Conservation (phyloP, 2,888 invertebrate genomes). For the Drosophila dives region DNA sequence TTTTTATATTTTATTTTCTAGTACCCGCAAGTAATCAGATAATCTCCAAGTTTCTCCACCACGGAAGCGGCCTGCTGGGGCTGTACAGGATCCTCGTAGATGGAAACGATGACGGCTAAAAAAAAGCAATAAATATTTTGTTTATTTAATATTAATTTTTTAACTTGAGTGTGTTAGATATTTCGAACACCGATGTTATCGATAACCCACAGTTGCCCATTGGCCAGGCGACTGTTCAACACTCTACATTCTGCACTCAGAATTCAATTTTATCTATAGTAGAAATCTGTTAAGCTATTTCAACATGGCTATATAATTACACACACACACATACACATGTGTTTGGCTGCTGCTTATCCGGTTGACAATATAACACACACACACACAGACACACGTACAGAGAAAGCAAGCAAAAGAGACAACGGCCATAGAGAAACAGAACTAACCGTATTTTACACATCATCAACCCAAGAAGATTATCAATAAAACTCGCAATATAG, state of each 20-base stretch:
- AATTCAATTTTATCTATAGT: conserved; percentile 30
- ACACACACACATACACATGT: conserved; percentile 20
- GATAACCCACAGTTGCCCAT: background rate
- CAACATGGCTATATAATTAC: conserved; percentile 26
- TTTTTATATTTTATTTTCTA: conserved; percentile 87
- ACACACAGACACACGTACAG: conserved; percentile 37
- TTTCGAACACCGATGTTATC: background rate
- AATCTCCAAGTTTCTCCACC: conserved; percentile 98
- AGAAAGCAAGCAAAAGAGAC: conserved; percentile 58
- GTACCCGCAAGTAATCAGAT: conserved; percentile 98
- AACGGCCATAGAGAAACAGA: conserved; percentile 58
- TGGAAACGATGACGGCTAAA: conserved; percentile 96
- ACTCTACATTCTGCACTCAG: conserved; percentile 10
- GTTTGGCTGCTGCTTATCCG: conserved; percentile 56
- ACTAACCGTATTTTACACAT: conserved; percentile 71
- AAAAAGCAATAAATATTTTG: conserved; percentile 81
- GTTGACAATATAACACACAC: conserved; percentile 56
- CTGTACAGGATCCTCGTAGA: conserved; percentile 98
- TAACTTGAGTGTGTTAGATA: background rate
- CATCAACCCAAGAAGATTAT: conserved; percentile 64
- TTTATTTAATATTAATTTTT: background rate
- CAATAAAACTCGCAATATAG: conserved; percentile 71
- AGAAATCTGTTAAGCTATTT: conserved; percentile 42
- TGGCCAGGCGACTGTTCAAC: background rate
- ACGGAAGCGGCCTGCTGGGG: conserved; percentile 98